phyloP scores from a whole-genome alignment of 2,113 vertebrate species.

The Parotia lawesii region DNA sequence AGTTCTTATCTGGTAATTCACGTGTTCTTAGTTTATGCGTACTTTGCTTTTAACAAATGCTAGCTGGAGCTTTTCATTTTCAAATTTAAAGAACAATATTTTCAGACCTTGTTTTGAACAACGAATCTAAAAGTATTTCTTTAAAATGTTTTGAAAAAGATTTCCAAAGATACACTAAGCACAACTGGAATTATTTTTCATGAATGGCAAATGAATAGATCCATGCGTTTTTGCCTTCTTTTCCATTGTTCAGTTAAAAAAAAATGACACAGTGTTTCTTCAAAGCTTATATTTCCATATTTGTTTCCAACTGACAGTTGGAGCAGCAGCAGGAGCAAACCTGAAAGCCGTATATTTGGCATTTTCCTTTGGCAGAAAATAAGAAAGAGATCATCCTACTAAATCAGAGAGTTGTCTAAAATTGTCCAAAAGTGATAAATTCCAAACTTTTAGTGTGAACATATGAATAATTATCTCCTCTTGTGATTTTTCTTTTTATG shows the following conservation, averaged over 20 bases:
- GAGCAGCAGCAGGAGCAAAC: conserved; percentile 3
- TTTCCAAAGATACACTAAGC: not conserved
- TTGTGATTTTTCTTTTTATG: not conserved
- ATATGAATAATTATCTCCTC: not conserved
- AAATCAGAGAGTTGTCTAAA: not conserved
- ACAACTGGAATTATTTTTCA: not conserved
- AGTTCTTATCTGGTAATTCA: not conserved
- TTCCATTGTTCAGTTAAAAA: not conserved
- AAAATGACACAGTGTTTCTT: not conserved
- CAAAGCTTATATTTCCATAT: not conserved
- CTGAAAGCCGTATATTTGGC: not conserved
- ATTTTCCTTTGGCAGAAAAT: not conserved
- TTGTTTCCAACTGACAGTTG: not conserved
- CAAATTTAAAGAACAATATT: not conserved
- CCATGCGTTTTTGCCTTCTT: not conserved
- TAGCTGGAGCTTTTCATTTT: not conserved
- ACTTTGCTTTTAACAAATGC: not conserved
- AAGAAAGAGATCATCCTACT: not conserved
- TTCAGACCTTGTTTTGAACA: not conserved
- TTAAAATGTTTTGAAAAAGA: not conserved
- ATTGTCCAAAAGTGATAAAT: not conserved
- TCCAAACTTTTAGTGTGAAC: not conserved
- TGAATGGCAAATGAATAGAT: not conserved
- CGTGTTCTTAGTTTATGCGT: not conserved
- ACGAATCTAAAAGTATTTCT: not conserved